Percentiles rank a stretch among this genome's conserved stretches.
These are phyloP conservation scores for Hucho hucho DNA, from an alignment of 2,113 vertebrate genomes.

Conservation along the genomic window DNA sequence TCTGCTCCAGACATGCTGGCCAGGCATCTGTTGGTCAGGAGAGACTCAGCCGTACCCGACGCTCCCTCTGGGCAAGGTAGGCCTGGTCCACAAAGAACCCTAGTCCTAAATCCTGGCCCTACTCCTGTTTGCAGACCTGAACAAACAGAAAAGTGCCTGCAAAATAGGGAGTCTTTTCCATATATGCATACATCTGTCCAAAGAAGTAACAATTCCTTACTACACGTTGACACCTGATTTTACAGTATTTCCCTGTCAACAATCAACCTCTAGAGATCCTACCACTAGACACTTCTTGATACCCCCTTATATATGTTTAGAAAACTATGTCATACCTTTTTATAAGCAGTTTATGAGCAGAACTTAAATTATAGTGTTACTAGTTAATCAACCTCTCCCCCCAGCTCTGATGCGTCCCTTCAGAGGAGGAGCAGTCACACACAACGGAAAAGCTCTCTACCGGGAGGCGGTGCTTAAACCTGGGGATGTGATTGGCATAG, in stretches of 20 bases:
- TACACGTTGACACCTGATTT: not conserved
- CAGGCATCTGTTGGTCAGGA: constrained; percentile 83
- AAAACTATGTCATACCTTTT: not conserved
- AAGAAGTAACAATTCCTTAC: too few species aligned
- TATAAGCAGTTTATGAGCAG: not conserved
- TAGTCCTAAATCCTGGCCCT: too few species aligned
- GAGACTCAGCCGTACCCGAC: constrained; percentile 70
- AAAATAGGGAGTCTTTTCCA: too few species aligned
- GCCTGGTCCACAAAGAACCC: not conserved
- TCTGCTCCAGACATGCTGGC: constrained; percentile 85
- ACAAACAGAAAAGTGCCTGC: too few species aligned
- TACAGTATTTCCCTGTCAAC: not conserved
- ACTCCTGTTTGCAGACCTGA: too few species aligned
- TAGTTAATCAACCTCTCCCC: not conserved
- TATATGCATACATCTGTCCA: too few species aligned
- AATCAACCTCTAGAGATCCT: too few species aligned
- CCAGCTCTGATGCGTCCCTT: constrained; percentile 81
- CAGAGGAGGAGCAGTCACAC: constrained; percentile 83
- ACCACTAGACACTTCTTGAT: not conserved
- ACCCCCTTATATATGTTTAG: not conserved
- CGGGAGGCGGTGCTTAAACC: constrained; percentile 82
- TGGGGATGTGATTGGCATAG: constrained; percentile 87
- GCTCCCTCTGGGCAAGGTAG: constrained; percentile 69
- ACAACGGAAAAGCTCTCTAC: constrained; percentile 83
- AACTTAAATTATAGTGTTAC: not conserved